Evolutionary conservation across 1,140 invertebrate genomes (phyloP).

Genomic region (Drosophila tani): DNA sequence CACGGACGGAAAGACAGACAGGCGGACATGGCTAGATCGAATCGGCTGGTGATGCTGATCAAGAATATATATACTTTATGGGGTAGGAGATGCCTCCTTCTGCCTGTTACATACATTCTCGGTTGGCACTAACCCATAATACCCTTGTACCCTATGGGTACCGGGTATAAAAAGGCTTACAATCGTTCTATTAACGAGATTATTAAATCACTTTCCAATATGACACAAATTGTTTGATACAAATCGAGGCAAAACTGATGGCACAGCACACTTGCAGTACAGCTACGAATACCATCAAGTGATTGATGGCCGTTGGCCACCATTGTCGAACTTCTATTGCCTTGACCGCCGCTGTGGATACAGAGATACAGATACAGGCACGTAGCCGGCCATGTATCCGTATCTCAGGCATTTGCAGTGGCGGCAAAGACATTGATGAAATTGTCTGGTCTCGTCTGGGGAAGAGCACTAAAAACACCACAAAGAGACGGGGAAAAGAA

Average conservation of each 20-base stretch:
- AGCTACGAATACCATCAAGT: background rate
- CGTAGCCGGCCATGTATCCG: slow-evolving; percentile 10
- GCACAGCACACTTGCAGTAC: background rate
- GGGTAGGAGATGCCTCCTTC: too few relatives aligned
- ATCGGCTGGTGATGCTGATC: too few relatives aligned
- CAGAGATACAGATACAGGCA: slow-evolving; percentile 5
- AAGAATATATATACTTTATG: too few relatives aligned
- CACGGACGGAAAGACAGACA: too few relatives aligned
- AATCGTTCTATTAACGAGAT: too few relatives aligned
- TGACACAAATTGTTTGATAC: background rate
- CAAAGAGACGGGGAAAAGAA: slow-evolving; percentile 6
- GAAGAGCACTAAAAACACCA: slow-evolving; percentile 20
- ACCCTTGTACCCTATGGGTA: too few relatives aligned
- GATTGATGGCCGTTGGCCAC: background rate
- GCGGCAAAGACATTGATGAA: slow-evolving; percentile 41
- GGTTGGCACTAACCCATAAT: too few relatives aligned
- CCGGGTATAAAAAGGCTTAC: too few relatives aligned
- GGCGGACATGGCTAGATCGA: too few relatives aligned
- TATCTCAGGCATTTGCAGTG: slow-evolving; percentile 39
- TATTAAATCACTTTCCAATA: background rate
- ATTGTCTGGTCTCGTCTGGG: slow-evolving; percentile 14
- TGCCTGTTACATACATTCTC: too few relatives aligned
- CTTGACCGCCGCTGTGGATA: slow-evolving; percentile 14
- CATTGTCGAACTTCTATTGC: slow-evolving; percentile 13
- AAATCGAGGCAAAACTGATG: background rate